phyloP scores from a whole-genome alignment of 2,113 vertebrate species.

The Perca fluviatilis region DNA sequence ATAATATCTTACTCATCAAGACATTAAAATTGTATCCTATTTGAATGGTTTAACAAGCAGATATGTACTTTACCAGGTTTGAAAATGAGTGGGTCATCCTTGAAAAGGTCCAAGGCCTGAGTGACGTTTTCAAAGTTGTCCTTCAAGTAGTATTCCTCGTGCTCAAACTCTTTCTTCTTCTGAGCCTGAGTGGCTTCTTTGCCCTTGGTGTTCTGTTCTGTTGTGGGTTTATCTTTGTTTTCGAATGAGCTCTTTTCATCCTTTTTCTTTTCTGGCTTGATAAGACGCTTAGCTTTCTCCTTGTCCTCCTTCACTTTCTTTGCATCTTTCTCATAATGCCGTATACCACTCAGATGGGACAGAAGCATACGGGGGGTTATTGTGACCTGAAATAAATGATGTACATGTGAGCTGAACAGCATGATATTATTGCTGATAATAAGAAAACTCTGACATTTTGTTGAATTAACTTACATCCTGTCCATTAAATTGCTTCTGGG shows the following conservation, averaged over 20 bases:
- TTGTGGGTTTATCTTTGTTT: constrained; percentile 68
- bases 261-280: constrained; percentile 80
- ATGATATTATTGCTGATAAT: background rate
- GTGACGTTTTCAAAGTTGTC: constrained; percentile 92
- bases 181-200: constrained; percentile 72
- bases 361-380: constrained; percentile 93
- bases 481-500: constrained; percentile 93
- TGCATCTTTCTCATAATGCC: constrained; percentile 96
- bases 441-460: background rate
- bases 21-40: background rate
- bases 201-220: constrained; percentile 71
- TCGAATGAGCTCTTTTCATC: constrained; percentile 66
- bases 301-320: constrained; percentile 91
- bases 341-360: constrained; percentile 97
- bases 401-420: background rate
- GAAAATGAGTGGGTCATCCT: constrained; percentile 95
- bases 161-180: constrained; percentile 90
- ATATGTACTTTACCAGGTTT: constrained; percentile 89
- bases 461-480: constrained; percentile 87
- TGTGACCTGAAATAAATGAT: constrained; percentile 84
- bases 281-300: constrained; percentile 86
- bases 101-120: constrained; percentile 93
- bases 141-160: constrained; percentile 95
- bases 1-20: background rate
- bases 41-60: background rate